phyloP scores from a whole-genome alignment of 2,113 vertebrate genomes.

The Marmota flaviventris region DNA sequence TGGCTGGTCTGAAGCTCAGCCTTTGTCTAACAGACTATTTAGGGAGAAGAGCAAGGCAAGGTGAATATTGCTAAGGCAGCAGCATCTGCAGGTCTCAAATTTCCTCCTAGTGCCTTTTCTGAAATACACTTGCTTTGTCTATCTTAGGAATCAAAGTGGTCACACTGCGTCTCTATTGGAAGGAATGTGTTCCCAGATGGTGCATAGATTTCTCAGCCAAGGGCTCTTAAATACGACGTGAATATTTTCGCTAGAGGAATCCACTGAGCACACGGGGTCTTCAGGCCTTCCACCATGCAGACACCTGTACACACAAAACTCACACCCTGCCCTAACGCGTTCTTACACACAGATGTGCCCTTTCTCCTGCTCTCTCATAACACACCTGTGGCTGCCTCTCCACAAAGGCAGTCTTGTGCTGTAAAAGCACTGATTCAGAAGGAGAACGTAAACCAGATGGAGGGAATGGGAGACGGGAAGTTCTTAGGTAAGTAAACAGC shows the following conservation, averaged over 20 bases:
- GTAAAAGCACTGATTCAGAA: conserved; percentile 59
- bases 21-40: background rate
- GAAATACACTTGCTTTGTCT: background rate
- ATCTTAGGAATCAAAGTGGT: conserved; percentile 22
- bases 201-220: conserved; percentile 56
- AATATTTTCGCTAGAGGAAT: conserved; percentile 24
- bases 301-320: conserved; percentile 63
- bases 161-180: conserved; percentile 1
- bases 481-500: conserved; percentile 66
- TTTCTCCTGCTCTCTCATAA: conserved; percentile 36
- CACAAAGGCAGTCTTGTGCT: conserved; percentile 69
- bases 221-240: conserved; percentile 24
- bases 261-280: background rate
- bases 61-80: background rate
- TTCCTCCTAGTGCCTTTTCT: background rate
- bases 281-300: background rate
- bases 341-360: background rate
- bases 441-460: conserved; percentile 67
- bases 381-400: conserved; percentile 69
- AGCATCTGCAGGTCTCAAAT: background rate
- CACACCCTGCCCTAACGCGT: background rate
- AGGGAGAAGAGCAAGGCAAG: background rate
- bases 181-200: conserved; percentile 38
- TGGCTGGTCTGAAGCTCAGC: background rate
- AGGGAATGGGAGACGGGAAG: conserved; percentile 59